A percentile compares a stretch with the other conserved stretches of the same genome.
These are phyloP conservation scores for Himantopus leucocephalus DNA, from an alignment of 2,113 vertebrate genomes.

Conservation along the genomic window DNA sequence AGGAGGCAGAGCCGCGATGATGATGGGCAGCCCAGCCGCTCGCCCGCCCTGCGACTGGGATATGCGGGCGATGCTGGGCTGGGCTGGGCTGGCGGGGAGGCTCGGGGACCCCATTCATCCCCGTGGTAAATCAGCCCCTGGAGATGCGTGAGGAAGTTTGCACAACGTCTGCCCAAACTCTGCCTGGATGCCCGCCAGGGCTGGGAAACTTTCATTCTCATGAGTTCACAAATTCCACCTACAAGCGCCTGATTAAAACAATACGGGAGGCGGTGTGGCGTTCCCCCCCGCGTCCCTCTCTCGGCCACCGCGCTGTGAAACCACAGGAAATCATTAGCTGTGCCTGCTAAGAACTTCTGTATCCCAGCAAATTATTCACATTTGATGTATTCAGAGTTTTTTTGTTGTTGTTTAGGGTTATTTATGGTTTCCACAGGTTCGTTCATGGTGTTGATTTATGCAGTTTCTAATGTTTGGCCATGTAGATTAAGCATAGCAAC, in stretches of 20 bases:
- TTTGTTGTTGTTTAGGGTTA: not conserved
- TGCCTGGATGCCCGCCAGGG: slow-evolving; percentile 11
- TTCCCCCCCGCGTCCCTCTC: not conserved
- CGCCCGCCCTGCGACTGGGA: not conserved
- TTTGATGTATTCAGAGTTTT: not conserved
- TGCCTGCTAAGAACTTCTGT: not conserved
- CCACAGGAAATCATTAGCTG: slow-evolving; percentile 20
- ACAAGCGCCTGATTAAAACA: not conserved
- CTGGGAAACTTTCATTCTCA: slow-evolving; percentile 38
- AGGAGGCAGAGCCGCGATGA: not conserved
- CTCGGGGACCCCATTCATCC: not conserved
- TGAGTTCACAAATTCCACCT: slow-evolving; percentile 48
- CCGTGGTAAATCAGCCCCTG: not conserved
- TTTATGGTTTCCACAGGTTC: not conserved
- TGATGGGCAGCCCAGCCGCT: not conserved
- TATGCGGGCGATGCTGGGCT: fast-evolving
- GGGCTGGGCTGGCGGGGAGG: too few relatives aligned
- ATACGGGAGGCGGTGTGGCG: not conserved
- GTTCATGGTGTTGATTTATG: not conserved
- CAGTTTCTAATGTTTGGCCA: not conserved
- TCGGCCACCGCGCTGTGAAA: fast-evolving
- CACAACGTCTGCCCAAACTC: slow-evolving; percentile 12
- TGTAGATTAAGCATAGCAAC: not conserved
- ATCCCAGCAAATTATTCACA: not conserved
- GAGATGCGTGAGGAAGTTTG: not conserved